Evolutionary conservation across 2,888 invertebrate species (phyloP).

Genomic region (Operophtera brumata): DNA sequence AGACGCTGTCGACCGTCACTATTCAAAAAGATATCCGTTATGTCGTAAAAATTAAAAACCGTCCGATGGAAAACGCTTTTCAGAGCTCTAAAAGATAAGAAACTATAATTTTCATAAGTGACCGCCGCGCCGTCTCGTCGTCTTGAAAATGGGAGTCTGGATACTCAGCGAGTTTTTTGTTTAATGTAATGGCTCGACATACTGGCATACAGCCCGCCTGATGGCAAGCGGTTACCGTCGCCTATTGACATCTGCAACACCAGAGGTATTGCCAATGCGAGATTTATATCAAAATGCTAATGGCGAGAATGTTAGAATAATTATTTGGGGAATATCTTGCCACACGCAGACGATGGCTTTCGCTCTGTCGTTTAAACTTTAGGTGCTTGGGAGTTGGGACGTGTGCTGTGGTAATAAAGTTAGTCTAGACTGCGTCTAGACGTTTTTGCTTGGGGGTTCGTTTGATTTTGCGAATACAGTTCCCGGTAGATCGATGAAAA

Average conservation of each 20-base stretch:
- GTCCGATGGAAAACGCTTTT: neutral
- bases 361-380: slow-evolving; percentile 2
- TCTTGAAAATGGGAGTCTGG: slow-evolving; percentile 9
- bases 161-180: slow-evolving; percentile 18
- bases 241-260: too few species aligned
- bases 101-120: slow-evolving; percentile 18
- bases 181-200: too few species aligned
- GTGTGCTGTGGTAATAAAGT: slow-evolving; percentile 48
- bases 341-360: slow-evolving; percentile 4
- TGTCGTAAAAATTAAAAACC: slow-evolving; percentile 5
- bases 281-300: slow-evolving; percentile 28
- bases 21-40: neutral
- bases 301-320: slow-evolving; percentile 7
- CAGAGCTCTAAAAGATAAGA: slow-evolving; percentile 8
- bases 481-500: slow-evolving; percentile 38
- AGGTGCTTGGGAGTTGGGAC: slow-evolving; percentile 24
- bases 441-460: slow-evolving; percentile 41
- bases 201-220: too few species aligned
- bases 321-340: slow-evolving; percentile 17
- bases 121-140: slow-evolving; percentile 16
- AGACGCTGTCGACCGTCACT: too few species aligned
- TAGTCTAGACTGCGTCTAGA: slow-evolving; percentile 75
- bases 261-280: too few species aligned
- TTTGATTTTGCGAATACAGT: slow-evolving; percentile 37
- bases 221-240: too few species aligned